Evolutionary conservation across 2,797 vertebrate genomes (phyloP).

Genomic region (Sebastes taczanowskii): DNA sequence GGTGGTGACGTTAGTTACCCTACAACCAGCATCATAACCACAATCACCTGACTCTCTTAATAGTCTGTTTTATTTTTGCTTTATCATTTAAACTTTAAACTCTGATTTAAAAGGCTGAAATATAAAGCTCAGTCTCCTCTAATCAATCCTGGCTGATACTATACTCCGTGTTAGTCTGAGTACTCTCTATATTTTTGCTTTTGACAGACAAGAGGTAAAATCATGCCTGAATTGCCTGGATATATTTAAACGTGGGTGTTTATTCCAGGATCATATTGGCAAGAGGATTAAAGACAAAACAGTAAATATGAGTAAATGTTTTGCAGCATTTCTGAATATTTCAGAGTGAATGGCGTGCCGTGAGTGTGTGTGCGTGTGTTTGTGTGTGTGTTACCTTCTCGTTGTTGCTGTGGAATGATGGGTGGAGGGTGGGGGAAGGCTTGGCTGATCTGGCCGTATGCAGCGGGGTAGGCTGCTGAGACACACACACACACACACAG

Average conservation of each 20-base stretch:
- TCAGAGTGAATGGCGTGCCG: neutral
- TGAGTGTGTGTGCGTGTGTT: neutral
- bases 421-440: conserved; percentile 98
- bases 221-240: neutral
- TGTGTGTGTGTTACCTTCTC: conserved; percentile 90
- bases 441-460: conserved; percentile 99
- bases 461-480: conserved; percentile 98
- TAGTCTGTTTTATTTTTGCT: neutral
- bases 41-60: neutral
- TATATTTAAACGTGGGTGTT: conserved; percentile 20
- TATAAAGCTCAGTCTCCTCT: neutral
- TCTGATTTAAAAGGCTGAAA: conserved; percentile 1
- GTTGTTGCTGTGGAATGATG: conserved; percentile 98
- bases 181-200: neutral
- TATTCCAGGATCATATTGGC: conserved; percentile 8
- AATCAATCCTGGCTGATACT: neutral
- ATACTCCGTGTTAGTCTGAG: neutral
- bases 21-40: neutral
- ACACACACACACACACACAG: conserved; percentile 74
- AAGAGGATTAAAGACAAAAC: conserved; percentile 8
- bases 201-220: conserved; percentile 7
- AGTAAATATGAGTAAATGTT: conserved; percentile 28
- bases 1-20: conserved; percentile 1
- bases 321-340: conserved; percentile 30
- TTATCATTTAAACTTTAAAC: neutral